These are phyloP conservation scores for Palaemon carinicauda DNA, from an alignment of 1,140 invertebrate genomes.

Conservation along the genomic window DNA sequence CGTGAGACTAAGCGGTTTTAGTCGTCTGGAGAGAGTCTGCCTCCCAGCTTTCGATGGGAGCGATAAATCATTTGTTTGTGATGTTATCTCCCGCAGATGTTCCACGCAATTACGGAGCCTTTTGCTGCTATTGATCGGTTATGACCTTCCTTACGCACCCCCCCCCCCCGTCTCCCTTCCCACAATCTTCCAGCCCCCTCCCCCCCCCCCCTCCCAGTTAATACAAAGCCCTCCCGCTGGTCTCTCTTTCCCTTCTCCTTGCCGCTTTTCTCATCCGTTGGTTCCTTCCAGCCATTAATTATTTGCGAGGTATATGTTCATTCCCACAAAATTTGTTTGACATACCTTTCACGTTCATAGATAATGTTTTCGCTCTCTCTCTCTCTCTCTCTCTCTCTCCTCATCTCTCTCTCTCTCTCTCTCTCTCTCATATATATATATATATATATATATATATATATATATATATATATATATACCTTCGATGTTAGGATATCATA, in stretches of 20 bases:
- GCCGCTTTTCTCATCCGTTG: neutral
- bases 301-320: neutral
- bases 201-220: neutral
- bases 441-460: neutral
- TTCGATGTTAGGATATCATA: too few species aligned
- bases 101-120: slow-evolving; percentile 31
- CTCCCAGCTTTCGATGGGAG: neutral
- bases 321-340: neutral
- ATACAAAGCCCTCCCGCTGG: too few species aligned
- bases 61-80: slow-evolving; percentile 24
- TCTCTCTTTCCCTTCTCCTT: neutral
- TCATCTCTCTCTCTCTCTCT: neutral
- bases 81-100: slow-evolving; percentile 31
- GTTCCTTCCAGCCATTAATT: neutral
- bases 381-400: neutral
- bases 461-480: neutral
- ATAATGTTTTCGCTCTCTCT: neutral
- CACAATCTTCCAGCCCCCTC: too few species aligned
- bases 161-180: too few species aligned
- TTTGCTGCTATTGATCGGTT: slow-evolving; percentile 17
- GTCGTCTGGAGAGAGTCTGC: neutral
- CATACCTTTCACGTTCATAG: neutral
- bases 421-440: neutral
- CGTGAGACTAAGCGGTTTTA: too few species aligned
- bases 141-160: neutral